Conservation (phyloP, 2,113 vertebrate genomes). For the Lampris incognitus region DNA sequence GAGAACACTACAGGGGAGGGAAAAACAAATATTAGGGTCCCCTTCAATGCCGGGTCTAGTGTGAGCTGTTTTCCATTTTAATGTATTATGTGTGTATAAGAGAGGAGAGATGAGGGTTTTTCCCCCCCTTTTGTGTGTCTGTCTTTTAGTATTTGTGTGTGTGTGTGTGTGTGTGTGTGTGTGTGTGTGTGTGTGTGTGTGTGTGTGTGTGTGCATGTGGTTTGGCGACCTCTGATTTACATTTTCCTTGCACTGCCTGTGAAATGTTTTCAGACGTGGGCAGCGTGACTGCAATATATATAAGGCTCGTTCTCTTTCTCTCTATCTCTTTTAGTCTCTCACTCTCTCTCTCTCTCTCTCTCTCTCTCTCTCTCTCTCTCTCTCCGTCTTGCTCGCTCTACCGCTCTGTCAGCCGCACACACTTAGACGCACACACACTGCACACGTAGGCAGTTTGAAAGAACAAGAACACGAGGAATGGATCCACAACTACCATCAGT, state of each 20-base stretch:
- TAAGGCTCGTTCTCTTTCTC: conserved; percentile 50
- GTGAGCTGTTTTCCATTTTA: conserved; percentile 85
- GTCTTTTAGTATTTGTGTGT: conserved; percentile 16
- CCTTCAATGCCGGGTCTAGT: conserved; percentile 75
- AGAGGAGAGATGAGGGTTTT: conserved; percentile 68
- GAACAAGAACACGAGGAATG: conserved; percentile 53
- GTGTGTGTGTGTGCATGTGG: conserved; percentile 51
- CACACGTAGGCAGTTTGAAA: conserved; percentile 52
- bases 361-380: conserved; percentile 19
- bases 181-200: conserved; percentile 7
- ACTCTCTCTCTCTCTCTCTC: conserved; percentile 40
- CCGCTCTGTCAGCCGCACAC: conserved; percentile 14
- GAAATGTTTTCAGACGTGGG: conserved; percentile 81
- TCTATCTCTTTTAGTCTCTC: conserved; percentile 24
- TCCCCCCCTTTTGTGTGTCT: conserved; percentile 17
- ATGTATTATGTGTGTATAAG: conserved; percentile 82
- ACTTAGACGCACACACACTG: conserved; percentile 53
- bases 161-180: conserved; percentile 29
- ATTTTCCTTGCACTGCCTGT: conserved; percentile 74
- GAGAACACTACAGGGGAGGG: conserved; percentile 81
- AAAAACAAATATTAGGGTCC: conserved; percentile 84
- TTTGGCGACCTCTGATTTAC: conserved; percentile 80
- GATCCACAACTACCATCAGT: conserved; percentile 68
- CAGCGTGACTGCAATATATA: conserved; percentile 82
- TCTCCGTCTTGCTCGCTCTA: background rate